phyloP scores from a whole-genome alignment of 2,113 vertebrate species.

The Heteronetta atricapilla region DNA sequence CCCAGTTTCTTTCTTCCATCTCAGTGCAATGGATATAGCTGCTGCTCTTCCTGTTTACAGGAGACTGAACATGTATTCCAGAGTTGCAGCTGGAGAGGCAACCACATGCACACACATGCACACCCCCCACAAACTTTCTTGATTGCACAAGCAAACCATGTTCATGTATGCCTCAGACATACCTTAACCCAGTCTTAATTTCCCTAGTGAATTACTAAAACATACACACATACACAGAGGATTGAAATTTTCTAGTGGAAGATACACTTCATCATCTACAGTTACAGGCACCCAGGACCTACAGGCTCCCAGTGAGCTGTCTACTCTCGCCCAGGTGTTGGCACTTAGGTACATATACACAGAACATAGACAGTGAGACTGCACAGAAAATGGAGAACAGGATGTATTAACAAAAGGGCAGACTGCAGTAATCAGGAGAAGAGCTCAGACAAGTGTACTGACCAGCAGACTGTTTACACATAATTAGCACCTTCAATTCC shows the following conservation, averaged over 20 bases:
- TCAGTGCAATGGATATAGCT: neutral
- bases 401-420: neutral
- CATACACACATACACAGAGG: neutral
- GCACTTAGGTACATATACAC: neutral
- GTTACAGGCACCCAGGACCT: neutral
- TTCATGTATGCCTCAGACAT: neutral
- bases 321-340: neutral
- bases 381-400: neutral
- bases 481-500: neutral
- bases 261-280: neutral
- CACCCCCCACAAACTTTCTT: neutral
- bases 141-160: neutral
- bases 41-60: neutral
- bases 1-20: neutral
- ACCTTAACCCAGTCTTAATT: neutral
- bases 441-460: neutral
- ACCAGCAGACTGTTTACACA: neutral
- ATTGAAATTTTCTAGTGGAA: neutral
- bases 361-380: neutral
- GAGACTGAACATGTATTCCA: neutral
- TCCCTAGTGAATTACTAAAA: neutral
- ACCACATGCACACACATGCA: fast-evolving
- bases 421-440: neutral
- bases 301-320: neutral
- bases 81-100: neutral